Base-by-base conservation (phyloP, 1,140 invertebrate genomes). In the Eurosta solidaginis region DNA sequence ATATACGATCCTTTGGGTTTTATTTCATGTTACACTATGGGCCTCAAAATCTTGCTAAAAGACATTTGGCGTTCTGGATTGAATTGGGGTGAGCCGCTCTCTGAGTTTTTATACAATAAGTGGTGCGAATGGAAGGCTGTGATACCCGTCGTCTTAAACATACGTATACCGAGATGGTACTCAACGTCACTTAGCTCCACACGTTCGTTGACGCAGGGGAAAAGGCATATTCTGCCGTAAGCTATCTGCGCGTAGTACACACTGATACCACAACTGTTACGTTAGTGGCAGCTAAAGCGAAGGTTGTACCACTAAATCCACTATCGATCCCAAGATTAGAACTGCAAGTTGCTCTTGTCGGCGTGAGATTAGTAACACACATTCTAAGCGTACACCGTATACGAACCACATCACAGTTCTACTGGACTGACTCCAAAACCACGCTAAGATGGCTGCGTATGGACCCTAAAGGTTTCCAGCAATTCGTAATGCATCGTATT, bases 261-360 rank as follows among this genome's bases (percentile, higher is more conserved):
- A 33, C 44, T 2, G 33, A 29, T 9, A 25, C 49, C 22, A 29
- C 40, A 47, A 50, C 22, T 47, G 44, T 73, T 20, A 27, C 20
- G 33, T 50, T 81, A 22, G 75, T 78, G n/a, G 54, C 49, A n/a
- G 80, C 82, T 22, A 88, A 88, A 76, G 76, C 83, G 0, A 80
- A 83, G 74, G 87, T 89, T 5, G 82, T 88, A 22, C 63, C 78
- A 22, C 49, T 79, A 44, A 63, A 74, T 2, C 49, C 76, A 36
- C 45, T 77, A 14, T 85, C 85, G 3, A 84, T 89, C 40, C 88
- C 88, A 0, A 77, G 85, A 25, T 76, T 89, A 1, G 88, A 89
- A 78, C 78, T 89, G 2, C 82, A 87, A 59, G 88, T 85, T 4
- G 88, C 88, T 36, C 59, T 79, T 5, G 33, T 68, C 5, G 68